Evolutionary conservation across 2,797 vertebrate species (phyloP), one percentile per base, ranked within the genome.

Genomic region (Neoniphon sammara): DNA sequence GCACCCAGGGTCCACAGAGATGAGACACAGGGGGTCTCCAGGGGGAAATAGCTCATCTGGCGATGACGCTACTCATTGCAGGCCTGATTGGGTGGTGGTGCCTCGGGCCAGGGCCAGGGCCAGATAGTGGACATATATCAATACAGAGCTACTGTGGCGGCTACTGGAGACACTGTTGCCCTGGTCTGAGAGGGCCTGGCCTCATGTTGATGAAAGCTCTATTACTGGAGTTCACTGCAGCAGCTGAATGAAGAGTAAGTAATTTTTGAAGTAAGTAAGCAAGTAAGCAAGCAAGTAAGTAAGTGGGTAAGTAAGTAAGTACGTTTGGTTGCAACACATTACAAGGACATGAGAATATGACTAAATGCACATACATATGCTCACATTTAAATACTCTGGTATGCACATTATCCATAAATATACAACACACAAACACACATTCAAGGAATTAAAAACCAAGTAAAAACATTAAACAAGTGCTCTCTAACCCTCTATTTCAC

Each of bases 1-100:
- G 63, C 83, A 62, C 77, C 77, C 73, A 12, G 44, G 68, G 61
- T 63, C 78, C 81, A 47, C 71, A 64, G 69, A 86, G 85, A 87
- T 88, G 84, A 86, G 85, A 85, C 78, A 46, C 57, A 0, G 42
- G 61, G 71, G 64, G 87, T 83, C 91, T 90, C 89, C 2, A 0
- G 88, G 82, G 92, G 83, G 77, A 80, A 74, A 90, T 89, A 84
- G 82, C 91, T 93, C 92, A 91, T 90, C 86, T 74, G 73, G 77
- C 66, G 87, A 89, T 87, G 91, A 88, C 79, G 84, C 87, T 87
- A 74, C 86, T 89, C 87, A 90, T 80, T 83, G 85, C 83, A 80
- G 69, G 90, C 73, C 79, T 92, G 91, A 91, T 92, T 93, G 88
- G 77, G 67, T 91, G 83, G 90, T 62, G 77, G 82, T 66, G 91